A percentile compares a stretch with the other conserved stretches of the same genome.
These are phyloP conservation scores for Rhagoletis pomonella DNA, from an alignment of 1,140 invertebrate genomes.

Conservation along the genomic window DNA sequence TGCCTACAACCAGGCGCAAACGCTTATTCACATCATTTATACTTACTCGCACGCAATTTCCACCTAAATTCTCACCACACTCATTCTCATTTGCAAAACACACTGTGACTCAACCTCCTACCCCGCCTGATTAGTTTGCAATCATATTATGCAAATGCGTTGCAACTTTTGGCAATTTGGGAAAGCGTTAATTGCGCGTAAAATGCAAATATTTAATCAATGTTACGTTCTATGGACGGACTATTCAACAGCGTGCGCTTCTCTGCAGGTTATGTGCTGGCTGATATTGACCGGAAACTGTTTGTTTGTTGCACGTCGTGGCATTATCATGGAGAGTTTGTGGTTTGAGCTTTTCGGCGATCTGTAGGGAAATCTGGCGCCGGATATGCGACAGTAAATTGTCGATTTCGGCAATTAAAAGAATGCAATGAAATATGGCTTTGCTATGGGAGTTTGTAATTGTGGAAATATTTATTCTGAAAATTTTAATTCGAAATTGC, in stretches of 20 bases:
- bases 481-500: no score
- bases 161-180: conserved; percentile 16
- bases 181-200: conserved; percentile 32
- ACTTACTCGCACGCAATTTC: background rate
- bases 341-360: background rate
- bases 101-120: no score
- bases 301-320: background rate
- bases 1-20: conserved; percentile 4
- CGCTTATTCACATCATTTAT: conserved; percentile 2
- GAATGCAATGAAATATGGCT: background rate
- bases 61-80: background rate
- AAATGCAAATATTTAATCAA: conserved; percentile 48
- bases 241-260: background rate
- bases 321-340: no score
- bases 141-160: conserved; percentile 43
- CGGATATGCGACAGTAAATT: conserved; percentile 11
- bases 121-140: background rate
- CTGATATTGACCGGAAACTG: background rate
- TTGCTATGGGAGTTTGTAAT: background rate
- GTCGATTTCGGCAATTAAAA: background rate
- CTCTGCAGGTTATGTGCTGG: background rate
- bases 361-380: background rate
- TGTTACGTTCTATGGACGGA: background rate
- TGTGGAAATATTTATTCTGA: no score
- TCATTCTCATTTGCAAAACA: background rate